phyloP scores from a whole-genome alignment of 1,140 invertebrate genomes.

The Saxidomus purpurata region DNA sequence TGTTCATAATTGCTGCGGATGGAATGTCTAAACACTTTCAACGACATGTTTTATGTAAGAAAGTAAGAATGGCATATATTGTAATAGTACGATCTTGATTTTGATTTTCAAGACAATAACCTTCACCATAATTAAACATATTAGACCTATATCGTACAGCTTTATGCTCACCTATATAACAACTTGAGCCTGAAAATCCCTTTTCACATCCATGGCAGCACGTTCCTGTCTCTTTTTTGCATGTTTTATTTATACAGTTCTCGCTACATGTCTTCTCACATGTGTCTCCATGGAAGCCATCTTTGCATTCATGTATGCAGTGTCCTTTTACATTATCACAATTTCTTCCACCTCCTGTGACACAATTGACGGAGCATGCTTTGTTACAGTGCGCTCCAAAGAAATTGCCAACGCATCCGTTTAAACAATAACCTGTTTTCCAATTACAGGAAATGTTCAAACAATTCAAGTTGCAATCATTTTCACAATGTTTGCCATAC shows the following conservation, averaged over 20 bases:
- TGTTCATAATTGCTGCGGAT: too few species aligned
- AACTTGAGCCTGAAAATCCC: not conserved
- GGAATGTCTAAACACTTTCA: too few species aligned
- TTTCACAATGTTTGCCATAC: not conserved
- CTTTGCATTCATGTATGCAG: not conserved
- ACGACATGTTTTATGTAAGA: too few species aligned
- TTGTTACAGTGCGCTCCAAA: not conserved
- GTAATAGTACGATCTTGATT: too few species aligned
- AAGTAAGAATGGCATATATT: too few species aligned
- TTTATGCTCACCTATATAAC: not conserved
- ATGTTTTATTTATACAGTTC: not conserved
- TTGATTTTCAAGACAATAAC: too few species aligned
- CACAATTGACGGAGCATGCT: not conserved
- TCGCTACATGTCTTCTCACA: not conserved
- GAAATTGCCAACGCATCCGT: not conserved
- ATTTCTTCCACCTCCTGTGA: too few species aligned
- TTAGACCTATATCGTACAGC: too few species aligned
- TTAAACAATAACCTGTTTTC: not conserved
- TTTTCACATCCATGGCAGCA: not conserved
- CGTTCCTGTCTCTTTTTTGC: not conserved
- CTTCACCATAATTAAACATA: too few species aligned
- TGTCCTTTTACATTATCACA: constrained; percentile 6
- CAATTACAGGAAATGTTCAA: not conserved
- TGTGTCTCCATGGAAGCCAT: not conserved
- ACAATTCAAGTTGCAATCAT: not conserved